Conservation (phyloP, 2,113 vertebrate species). For the Gulo gulo region DNA sequence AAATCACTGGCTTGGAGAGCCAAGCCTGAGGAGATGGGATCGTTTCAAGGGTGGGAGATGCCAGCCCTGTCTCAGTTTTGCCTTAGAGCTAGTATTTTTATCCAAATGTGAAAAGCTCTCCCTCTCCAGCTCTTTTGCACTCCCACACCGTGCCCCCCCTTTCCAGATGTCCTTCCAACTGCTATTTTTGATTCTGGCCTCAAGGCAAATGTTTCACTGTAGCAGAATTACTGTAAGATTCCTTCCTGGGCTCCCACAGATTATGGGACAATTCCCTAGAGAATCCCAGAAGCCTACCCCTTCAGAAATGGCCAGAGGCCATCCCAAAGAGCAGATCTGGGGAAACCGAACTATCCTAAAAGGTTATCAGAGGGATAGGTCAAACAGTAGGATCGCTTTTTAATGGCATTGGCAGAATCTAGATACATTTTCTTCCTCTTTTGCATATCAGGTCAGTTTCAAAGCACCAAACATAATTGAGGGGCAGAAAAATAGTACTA, state of each 20-base stretch:
- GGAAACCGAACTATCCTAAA: conserved; percentile 18
- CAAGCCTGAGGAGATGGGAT: conserved; percentile 39
- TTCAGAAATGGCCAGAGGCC: conserved; percentile 62
- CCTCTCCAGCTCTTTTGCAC: conserved; percentile 52
- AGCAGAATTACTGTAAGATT: conserved; percentile 75
- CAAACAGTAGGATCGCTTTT: conserved; percentile 42
- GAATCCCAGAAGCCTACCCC: conserved; percentile 40
- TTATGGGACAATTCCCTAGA: conserved; percentile 57
- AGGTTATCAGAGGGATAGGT: not conserved
- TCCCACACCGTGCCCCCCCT: conserved; percentile 2
- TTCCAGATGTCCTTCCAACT: conserved; percentile 78
- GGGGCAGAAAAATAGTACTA: conserved; percentile 37
- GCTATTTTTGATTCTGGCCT: conserved; percentile 71
- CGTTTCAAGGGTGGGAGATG: conserved; percentile 57
- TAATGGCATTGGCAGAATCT: not conserved
- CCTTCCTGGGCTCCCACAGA: conserved; percentile 66
- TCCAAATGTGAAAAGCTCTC: conserved; percentile 35
- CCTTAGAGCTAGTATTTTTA: conserved; percentile 57
- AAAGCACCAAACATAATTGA: not conserved
- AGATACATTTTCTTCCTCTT: not conserved
- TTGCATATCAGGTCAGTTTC: not conserved
- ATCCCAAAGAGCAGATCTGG: conserved; percentile 53
- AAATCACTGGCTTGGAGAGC: conserved; percentile 18
- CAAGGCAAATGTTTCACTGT: conserved; percentile 70
- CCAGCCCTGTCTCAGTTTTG: conserved; percentile 47